Conservation (phyloP, 2,113 vertebrate species). For the mouse (Mus musculus) region DNA sequence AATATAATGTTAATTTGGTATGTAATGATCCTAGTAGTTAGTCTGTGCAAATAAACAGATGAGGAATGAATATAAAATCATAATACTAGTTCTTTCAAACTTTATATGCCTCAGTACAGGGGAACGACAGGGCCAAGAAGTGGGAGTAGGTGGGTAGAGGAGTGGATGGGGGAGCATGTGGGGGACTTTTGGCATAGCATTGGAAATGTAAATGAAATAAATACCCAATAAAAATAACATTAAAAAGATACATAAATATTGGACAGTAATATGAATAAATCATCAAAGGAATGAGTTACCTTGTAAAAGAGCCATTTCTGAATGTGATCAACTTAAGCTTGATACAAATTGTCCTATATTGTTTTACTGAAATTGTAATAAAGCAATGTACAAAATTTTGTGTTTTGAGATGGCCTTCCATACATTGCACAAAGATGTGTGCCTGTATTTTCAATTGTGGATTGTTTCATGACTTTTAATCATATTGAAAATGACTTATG, state of each 20-base stretch:
- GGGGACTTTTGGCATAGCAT: no score
- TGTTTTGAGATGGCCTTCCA: no score
- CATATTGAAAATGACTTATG: not conserved
- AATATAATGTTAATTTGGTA: not conserved
- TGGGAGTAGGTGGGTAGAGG: no score
- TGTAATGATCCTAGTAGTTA: no score
- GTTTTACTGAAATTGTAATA: not conserved
- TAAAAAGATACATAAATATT: not conserved
- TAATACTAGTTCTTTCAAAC: not conserved
- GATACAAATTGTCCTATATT: not conserved
- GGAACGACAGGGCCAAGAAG: no score
- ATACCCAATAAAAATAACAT: no score
- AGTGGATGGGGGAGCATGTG: no score
- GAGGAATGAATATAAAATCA: not conserved
- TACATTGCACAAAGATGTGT: no score
- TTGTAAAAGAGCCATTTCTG: not conserved
- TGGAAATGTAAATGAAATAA: no score
- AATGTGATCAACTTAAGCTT: not conserved
- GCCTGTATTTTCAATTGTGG: no score
- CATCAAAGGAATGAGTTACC: not conserved
- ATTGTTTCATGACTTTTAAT: not conserved
- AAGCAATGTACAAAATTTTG: not conserved
- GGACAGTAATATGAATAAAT: not conserved
- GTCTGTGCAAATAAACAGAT: not conserved
- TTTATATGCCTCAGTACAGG: no score